Percentiles rank a stretch among this genome's conserved stretches.
Evolutionary conservation across 2,888 invertebrate genomes (phyloP).

Genomic region (Muscina levida): DNA sequence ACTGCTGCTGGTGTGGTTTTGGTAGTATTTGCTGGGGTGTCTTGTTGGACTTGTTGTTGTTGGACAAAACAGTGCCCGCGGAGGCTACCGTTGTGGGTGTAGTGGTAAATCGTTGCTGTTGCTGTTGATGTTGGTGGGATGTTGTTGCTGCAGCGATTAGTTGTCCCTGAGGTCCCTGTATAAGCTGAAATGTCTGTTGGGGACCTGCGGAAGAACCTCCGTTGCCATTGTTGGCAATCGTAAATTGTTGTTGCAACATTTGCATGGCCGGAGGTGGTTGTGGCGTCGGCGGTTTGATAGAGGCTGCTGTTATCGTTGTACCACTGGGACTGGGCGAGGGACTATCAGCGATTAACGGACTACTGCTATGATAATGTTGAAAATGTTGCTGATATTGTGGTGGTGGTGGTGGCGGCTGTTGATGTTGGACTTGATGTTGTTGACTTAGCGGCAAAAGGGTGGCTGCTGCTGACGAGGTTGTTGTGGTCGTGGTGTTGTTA

Average conservation of each 20-base stretch:
- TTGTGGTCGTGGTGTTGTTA: background rate
- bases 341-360: constrained; percentile 79
- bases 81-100: constrained; percentile 64
- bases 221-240: constrained; percentile 69
- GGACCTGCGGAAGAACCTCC: constrained; percentile 66
- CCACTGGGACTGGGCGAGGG: constrained; percentile 79
- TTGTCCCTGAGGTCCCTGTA: constrained; percentile 77
- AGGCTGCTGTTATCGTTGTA: constrained; percentile 74
- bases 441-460: constrained; percentile 67
- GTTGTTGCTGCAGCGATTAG: constrained; percentile 73
- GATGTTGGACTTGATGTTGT: constrained; percentile 69
- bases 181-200: constrained; percentile 76
- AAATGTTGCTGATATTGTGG: constrained; percentile 72
- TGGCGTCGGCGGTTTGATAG: constrained; percentile 78
- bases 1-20: constrained; percentile 80
- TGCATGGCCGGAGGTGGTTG: constrained; percentile 72
- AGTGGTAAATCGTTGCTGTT: constrained; percentile 70
- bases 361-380: constrained; percentile 77
- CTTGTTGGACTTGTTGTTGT: constrained; percentile 74
- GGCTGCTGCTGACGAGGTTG: constrained; percentile 58
- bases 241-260: constrained; percentile 78
- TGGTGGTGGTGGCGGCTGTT: constrained; percentile 65
- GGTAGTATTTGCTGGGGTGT: constrained; percentile 84
- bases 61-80: constrained; percentile 67
- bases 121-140: constrained; percentile 69